Evolutionary conservation across 2,113 vertebrate species (phyloP).

Genomic region (Melanerpes aurifrons): DNA sequence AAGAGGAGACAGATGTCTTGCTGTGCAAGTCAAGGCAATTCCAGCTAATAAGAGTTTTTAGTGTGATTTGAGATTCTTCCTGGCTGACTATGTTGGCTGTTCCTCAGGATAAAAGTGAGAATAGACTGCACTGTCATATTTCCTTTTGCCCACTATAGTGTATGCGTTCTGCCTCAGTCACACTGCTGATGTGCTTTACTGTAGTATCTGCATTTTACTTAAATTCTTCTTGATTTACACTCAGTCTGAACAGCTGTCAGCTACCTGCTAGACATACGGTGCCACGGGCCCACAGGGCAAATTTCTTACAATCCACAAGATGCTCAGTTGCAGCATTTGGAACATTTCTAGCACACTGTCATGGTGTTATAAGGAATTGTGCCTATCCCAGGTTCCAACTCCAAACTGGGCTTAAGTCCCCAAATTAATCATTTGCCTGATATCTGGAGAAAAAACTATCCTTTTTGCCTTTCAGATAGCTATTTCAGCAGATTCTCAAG

Average conservation of each 20-base stretch:
- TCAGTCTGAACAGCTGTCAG: slow-evolving; percentile 46
- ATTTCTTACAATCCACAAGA: slow-evolving; percentile 44
- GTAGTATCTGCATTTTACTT: slow-evolving; percentile 35
- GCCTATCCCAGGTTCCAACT: neutral
- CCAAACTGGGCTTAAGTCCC: neutral
- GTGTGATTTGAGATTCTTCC: neutral
- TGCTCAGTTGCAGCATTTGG: neutral
- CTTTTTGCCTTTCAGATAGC: neutral
- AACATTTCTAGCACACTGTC: neutral
- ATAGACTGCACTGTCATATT: neutral
- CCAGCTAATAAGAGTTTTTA: neutral
- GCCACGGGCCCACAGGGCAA: neutral
- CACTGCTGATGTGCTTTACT: slow-evolving; percentile 1
- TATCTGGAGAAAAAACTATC: neutral
- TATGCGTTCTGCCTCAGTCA: neutral
- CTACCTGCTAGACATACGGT: slow-evolving; percentile 67
- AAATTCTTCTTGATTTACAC: slow-evolving; percentile 56
- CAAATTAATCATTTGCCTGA: neutral
- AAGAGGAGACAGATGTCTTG: neutral
- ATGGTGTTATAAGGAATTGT: neutral
- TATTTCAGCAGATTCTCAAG: neutral
- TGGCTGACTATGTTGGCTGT: neutral
- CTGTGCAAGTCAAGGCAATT: slow-evolving; percentile 17
- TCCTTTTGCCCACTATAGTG: neutral
- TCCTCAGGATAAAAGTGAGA: neutral